Evolutionary conservation across 2,888 invertebrate genomes (phyloP), one percentile per base, ranked within the genome.

Genomic region (Notodonta ziczac): DNA sequence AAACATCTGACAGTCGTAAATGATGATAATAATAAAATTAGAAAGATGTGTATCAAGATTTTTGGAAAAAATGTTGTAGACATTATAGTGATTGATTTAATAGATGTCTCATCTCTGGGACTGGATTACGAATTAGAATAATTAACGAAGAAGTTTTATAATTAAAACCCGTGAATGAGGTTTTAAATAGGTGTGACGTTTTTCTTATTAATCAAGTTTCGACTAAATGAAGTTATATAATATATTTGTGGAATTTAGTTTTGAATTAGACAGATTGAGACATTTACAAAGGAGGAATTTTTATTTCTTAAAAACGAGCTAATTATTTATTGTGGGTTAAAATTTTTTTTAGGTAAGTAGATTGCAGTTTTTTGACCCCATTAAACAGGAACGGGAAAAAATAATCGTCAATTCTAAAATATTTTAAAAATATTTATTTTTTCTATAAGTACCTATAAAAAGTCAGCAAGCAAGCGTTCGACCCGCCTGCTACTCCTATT

Each of bases 11-110:
- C 67, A 67, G 60, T 52, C 58, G 61, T 74, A 69, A 74, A 65
- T 66, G 71, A 80, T 78, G 69, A 71, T 73, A 12, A 70, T 70
- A 72, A 74, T 77, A 76, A 74, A 76, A 68, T 64, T 60, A 24
- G 58, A 46, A 35, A 66, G 67, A 67, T 65, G 4, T 56, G 13
- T 62, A 65, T 63, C 65, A 7, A 10, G 6, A 13, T 24, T 51
- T 56, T 44, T 16, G 3, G 0, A 54, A 39, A 54, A 55, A 56
- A 56, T 12, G 2, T 24, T 24, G 42, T 16, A 51, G 42, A 54
- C 46, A 57, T 40, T 60, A 57, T 44, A 59, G 57, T 69, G 60
- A 70, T 73, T 61, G 51, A 72, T 73, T 58, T 59, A 58, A 70
- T 60, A 60, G 57, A 57, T 54, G 51, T 50, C 54, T 61, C 54